phyloP scores from a whole-genome alignment of 1,140 invertebrate genomes.

The Brevipalpus yothersi region DNA sequence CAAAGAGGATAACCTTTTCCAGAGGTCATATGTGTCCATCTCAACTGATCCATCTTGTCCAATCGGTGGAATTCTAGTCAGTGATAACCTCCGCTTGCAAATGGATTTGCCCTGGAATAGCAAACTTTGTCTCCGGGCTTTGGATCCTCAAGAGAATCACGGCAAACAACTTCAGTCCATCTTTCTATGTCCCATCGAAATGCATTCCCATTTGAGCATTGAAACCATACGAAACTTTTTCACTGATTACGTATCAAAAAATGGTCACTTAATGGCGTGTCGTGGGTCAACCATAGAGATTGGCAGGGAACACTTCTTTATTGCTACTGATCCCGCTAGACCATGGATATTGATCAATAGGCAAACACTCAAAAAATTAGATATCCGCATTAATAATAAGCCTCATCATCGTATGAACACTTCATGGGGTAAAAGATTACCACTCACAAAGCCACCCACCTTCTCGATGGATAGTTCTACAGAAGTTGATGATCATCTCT shows the following conservation, averaged over 20 bases:
- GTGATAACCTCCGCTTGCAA: neutral
- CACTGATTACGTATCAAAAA: neutral
- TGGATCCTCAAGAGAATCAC: neutral
- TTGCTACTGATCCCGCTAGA: neutral
- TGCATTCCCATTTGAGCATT: neutral
- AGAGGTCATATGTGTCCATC: neutral
- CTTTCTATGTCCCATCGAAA: neutral
- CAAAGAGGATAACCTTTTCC: neutral
- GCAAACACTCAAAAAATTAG: neutral
- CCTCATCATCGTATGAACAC: neutral
- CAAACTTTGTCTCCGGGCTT: neutral
- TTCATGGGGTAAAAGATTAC: neutral
- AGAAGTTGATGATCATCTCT: no score
- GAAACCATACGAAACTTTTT: neutral
- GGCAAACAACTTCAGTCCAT: neutral
- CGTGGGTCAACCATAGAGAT: neutral
- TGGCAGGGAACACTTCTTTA: neutral
- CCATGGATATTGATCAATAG: neutral
- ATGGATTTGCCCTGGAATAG: neutral
- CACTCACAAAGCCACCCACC: neutral
- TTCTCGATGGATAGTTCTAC: no score
- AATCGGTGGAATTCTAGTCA: neutral
- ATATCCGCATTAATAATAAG: neutral
- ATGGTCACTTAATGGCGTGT: neutral
- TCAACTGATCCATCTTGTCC: neutral